phyloP scores from a whole-genome alignment of 2,797 vertebrate species.

The Sebastes dallii region DNA sequence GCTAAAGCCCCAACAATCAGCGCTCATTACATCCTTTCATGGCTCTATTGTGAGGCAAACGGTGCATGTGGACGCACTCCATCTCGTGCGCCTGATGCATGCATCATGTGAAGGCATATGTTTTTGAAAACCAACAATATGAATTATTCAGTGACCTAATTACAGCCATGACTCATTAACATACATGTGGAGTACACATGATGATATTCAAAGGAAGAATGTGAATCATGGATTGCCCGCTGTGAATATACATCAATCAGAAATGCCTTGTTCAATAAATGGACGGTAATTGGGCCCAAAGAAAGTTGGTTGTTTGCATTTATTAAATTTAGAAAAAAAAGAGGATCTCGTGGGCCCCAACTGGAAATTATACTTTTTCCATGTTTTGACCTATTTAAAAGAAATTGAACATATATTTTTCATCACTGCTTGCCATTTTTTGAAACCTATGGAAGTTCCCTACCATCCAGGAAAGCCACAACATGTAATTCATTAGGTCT shows the following conservation, averaged over 20 bases:
- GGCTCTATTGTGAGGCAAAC: conserved; percentile 14
- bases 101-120: conserved; percentile 24
- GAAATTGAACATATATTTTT: conserved; percentile 4
- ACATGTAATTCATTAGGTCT: not conserved
- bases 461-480: not conserved
- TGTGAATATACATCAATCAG: conserved; percentile 62
- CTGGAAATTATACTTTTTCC: conserved; percentile 9
- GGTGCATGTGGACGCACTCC: not conserved
- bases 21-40: conserved; percentile 17
- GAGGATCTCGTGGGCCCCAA: not conserved
- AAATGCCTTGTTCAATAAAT: conserved; percentile 65
- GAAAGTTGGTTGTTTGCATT: conserved; percentile 65
- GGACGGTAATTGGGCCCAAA: conserved; percentile 74
- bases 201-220: conserved; percentile 61
- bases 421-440: not conserved
- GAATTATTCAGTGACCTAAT: conserved; percentile 72
- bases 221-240: conserved; percentile 64
- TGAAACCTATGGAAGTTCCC: not conserved
- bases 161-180: conserved; percentile 65
- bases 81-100: conserved; percentile 16
- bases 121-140: conserved; percentile 56
- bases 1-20: conserved; percentile 7
- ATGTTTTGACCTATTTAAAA: conserved; percentile 3
- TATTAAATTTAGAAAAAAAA: conserved; percentile 28
- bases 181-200: conserved; percentile 29